phyloP scores from a whole-genome alignment of 2,113 vertebrate species.

The Rhinopithecus roxellana region DNA sequence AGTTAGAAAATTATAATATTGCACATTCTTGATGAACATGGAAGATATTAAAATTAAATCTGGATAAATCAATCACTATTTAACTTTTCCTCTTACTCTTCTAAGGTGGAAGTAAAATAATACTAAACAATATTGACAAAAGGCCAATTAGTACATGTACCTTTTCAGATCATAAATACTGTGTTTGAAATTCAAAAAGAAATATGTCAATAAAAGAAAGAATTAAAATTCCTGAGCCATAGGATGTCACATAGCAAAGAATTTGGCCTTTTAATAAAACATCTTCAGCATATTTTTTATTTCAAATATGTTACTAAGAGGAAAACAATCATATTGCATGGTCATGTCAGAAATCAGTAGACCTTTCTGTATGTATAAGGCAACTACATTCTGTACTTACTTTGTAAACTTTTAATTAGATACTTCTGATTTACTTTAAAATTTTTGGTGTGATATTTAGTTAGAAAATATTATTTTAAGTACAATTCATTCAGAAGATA shows the following conservation, averaged over 20 bases:
- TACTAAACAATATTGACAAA: slow-evolving; percentile 1
- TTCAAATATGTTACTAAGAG: background rate
- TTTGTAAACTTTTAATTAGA: slow-evolving; percentile 20
- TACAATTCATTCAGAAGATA: background rate
- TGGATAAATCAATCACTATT: background rate
- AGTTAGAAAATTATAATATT: slow-evolving; percentile 10
- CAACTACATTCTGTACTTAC: background rate
- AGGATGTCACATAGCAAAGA: background rate
- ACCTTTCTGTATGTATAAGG: background rate
- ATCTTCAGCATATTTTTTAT: slow-evolving; percentile 25
- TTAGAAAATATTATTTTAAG: background rate
- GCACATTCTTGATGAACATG: background rate
- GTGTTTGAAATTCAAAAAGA: slow-evolving; percentile 20
- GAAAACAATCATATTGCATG: background rate
- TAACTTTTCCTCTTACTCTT: background rate
- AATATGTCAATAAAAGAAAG: background rate
- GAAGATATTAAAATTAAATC: background rate
- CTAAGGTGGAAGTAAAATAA: background rate
- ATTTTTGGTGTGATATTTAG: background rate
- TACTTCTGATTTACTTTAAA: background rate
- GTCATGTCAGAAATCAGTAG: background rate
- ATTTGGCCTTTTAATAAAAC: slow-evolving; percentile 41
- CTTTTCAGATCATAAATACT: slow-evolving; percentile 40
- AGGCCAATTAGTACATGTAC: background rate
- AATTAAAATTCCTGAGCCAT: background rate